Conservation (phyloP, 2,113 vertebrate genomes). For the Callaeas wilsoni region DNA sequence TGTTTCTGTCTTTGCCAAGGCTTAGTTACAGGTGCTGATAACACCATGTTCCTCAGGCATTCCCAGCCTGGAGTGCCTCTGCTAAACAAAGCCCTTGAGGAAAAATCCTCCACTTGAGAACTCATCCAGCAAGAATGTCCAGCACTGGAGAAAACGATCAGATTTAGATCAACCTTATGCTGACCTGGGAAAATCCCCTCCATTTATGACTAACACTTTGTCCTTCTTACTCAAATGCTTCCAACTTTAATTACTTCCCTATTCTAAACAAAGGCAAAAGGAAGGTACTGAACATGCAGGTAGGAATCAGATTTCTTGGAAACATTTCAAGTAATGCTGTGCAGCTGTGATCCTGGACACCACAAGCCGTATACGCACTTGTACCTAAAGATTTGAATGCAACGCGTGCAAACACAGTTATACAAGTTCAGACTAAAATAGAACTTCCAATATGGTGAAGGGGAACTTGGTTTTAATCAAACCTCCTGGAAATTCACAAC, state of each 20-base stretch:
- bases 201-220: not conserved
- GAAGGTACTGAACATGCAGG: not conserved
- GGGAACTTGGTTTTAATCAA: not conserved
- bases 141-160: not conserved
- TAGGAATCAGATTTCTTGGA: not conserved
- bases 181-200: not conserved
- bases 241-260: not conserved
- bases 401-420: not conserved
- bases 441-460: not conserved
- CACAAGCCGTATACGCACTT: not conserved
- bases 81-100: not conserved
- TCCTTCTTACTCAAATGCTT: not conserved
- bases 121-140: not conserved
- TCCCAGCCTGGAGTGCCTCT: not conserved
- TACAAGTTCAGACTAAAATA: not conserved
- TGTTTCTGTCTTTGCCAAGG: not conserved
- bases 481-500: not conserved
- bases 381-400: not conserved
- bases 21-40: not conserved
- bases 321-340: not conserved
- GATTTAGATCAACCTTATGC: not conserved
- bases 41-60: not conserved
- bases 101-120: not conserved
- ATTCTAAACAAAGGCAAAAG: not conserved
- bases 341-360: not conserved